These are phyloP conservation scores for Scomber scombrus DNA, from an alignment of 2,113 vertebrate species.

Conservation along the genomic window DNA sequence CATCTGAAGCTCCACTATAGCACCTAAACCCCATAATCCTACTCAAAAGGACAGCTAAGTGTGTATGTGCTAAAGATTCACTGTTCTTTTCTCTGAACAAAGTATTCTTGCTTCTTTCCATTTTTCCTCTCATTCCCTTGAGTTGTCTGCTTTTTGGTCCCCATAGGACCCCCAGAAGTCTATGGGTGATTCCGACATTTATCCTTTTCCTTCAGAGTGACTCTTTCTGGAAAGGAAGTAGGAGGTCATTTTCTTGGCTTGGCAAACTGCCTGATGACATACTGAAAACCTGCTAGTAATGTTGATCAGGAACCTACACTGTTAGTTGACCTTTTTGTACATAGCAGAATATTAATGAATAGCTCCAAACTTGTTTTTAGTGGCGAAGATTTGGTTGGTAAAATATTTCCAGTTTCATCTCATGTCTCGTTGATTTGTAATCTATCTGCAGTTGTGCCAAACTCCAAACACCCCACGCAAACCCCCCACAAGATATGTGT, in stretches of 20 bases:
- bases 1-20: constrained; percentile 63
- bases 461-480: constrained; percentile 35
- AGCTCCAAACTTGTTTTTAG: constrained; percentile 16
- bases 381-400: constrained; percentile 28
- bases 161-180: constrained; percentile 46
- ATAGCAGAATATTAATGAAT: constrained; percentile 14
- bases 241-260: constrained; percentile 36
- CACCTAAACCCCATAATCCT: constrained; percentile 73
- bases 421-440: constrained; percentile 52
- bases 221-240: constrained; percentile 38
- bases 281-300: constrained; percentile 24
- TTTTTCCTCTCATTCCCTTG: constrained; percentile 34
- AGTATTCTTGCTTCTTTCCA: constrained; percentile 39
- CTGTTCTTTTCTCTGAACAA: constrained; percentile 52
- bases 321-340: constrained; percentile 44
- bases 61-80: constrained; percentile 60
- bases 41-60: constrained; percentile 64
- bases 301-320: constrained; percentile 29
- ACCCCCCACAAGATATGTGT: constrained; percentile 54
- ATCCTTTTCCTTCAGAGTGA: constrained; percentile 57
- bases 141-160: constrained; percentile 48
- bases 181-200: constrained; percentile 58
- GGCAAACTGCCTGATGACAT: constrained; percentile 45
- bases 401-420: constrained; percentile 46
- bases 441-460: constrained; percentile 50